Evolutionary conservation across 1,140 invertebrate genomes (phyloP).

Genomic region (Rhyzopertha dominica): DNA sequence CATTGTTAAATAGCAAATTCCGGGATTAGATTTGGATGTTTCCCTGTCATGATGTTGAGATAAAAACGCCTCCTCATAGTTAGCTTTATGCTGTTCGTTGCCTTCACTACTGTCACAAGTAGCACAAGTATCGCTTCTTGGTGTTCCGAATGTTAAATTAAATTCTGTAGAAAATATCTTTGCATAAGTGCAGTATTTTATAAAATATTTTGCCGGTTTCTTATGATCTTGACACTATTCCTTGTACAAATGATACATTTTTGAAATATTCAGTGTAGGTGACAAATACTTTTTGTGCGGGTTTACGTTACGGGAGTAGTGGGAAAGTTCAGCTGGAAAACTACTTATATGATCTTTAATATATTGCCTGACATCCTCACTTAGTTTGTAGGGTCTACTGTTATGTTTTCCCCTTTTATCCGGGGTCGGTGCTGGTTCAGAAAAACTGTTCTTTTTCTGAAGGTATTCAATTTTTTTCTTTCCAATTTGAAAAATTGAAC

Average conservation of each 20-base stretch:
- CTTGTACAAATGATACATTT: conserved; percentile 19
- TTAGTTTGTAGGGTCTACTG: conserved; percentile 1
- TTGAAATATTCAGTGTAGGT: conserved; percentile 7
- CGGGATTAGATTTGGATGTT: conserved; percentile 3
- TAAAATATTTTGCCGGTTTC: conserved; percentile 4
- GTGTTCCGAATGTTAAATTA: conserved; percentile 10
- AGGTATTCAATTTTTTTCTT: conserved; percentile 1
- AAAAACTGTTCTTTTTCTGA: not conserved
- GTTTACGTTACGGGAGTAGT: conserved; percentile 14
- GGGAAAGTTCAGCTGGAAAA: not conserved
- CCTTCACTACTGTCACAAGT: conserved; percentile 8
- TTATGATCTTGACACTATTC: conserved; percentile 16
- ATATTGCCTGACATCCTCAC: not conserved
- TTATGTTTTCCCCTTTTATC: not conserved
- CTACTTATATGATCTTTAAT: not conserved
- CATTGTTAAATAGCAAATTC: conserved; percentile 10
- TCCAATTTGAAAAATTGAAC: not conserved
- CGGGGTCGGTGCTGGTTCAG: not conserved
- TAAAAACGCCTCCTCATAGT: conserved; percentile 7
- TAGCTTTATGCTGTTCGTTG: conserved; percentile 7
- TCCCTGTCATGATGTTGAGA: conserved; percentile 4
- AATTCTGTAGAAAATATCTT: conserved; percentile 8
- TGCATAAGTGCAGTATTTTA: conserved; percentile 18
- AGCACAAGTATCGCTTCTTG: conserved; percentile 10
- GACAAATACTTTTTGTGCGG: conserved; percentile 12